Conservation (phyloP, 2,888 invertebrate genomes). For the Philhelius pedissequus region DNA sequence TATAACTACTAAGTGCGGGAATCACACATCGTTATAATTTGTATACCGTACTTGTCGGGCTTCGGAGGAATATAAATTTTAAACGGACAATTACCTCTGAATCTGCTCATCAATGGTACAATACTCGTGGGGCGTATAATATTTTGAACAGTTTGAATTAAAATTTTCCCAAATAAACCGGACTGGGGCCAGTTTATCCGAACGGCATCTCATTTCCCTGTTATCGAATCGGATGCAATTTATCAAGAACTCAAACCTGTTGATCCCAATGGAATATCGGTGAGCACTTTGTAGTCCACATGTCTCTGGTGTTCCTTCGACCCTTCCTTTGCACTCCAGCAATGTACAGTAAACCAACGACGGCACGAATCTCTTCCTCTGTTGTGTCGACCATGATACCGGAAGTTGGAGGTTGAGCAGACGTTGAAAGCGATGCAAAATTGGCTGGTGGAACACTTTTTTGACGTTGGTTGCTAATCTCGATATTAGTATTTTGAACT, state of each 20-base stretch:
- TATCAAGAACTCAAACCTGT: background rate
- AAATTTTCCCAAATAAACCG: constrained; percentile 8
- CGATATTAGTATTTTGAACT: background rate
- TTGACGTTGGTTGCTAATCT: background rate
- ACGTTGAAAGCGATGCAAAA: background rate
- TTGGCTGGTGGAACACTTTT: too few species aligned
- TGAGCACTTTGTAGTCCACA: background rate
- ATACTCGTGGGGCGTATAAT: constrained; percentile 12
- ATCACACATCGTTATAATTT: constrained; percentile 13
- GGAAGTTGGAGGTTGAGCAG: background rate
- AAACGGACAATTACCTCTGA: constrained; percentile 2
- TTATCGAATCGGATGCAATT: background rate
- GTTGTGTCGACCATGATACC: background rate
- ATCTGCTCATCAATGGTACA: constrained; percentile 22
- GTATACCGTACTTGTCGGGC: constrained; percentile 10
- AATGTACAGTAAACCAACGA: constrained; percentile 11
- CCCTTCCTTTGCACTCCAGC: background rate
- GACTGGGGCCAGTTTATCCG: background rate
- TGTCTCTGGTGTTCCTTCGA: background rate
- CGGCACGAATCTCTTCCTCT: background rate
- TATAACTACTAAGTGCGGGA: constrained; percentile 28
- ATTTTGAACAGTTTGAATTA: constrained; percentile 2
- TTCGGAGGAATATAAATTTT: constrained; percentile 3
- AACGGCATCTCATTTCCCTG: background rate
- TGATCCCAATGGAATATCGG: background rate